These are phyloP conservation scores for Diachasma alloeum DNA, from an alignment of 1,140 invertebrate genomes.

Conservation along the genomic window DNA sequence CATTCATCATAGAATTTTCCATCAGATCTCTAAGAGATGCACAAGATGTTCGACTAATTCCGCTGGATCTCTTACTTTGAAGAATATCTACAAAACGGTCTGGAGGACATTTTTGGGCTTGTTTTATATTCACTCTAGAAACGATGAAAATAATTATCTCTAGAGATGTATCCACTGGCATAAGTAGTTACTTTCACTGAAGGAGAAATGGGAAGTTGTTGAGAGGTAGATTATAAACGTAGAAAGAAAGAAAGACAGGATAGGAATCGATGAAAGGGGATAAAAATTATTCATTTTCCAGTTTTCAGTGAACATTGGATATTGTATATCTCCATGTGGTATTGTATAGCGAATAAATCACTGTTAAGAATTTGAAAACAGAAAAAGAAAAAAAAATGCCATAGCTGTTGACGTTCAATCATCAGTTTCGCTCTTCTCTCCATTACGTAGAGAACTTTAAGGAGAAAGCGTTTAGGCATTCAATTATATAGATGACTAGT, in stretches of 20 bases:
- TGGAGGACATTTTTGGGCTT: too few species aligned
- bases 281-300: background rate
- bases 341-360: conserved; percentile 20
- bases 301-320: background rate
- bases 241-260: background rate
- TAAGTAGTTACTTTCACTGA: too few species aligned
- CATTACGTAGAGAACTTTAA: background rate
- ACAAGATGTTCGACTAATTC: too few species aligned
- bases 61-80: too few species aligned
- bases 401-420: background rate
- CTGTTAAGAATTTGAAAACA: background rate
- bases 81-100: too few species aligned
- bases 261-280: background rate
- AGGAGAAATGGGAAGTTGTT: too few species aligned
- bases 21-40: too few species aligned
- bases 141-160: too few species aligned
- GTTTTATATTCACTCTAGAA: too few species aligned
- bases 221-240: too few species aligned
- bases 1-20: too few species aligned
- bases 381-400: background rate
- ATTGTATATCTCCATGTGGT: conserved; percentile 10
- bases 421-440: conserved; percentile 14
- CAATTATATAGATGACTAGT: conserved; percentile 26
- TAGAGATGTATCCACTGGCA: too few species aligned
- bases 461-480: background rate